Evolutionary conservation across 2,113 vertebrate genomes (phyloP).

Genomic region (Taurulus bubalis): DNA sequence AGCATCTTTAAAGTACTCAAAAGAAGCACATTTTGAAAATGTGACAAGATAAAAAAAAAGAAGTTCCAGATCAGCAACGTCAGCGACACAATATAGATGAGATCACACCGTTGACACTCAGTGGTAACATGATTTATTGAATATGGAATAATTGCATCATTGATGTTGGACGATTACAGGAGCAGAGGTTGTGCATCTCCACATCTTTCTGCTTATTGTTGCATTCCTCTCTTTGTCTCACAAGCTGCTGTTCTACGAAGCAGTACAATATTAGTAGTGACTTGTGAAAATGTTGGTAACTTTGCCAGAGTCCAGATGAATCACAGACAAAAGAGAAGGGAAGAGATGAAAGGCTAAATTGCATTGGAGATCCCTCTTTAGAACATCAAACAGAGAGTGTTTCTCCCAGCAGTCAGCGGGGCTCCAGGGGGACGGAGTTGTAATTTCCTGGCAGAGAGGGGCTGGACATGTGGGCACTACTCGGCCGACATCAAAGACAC

Average conservation of each 20-base stretch:
- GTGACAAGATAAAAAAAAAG: neutral
- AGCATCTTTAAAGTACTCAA: neutral
- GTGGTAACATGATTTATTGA: neutral
- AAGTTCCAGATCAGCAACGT: neutral
- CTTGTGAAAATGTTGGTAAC: constrained; percentile 70
- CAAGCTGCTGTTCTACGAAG: constrained; percentile 53
- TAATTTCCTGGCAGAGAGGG: constrained; percentile 84
- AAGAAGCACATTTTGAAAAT: neutral
- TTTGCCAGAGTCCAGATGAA: constrained; percentile 76
- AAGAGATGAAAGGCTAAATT: constrained; percentile 84
- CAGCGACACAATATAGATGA: neutral
- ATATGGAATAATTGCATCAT: neutral
- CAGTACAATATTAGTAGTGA: constrained; percentile 60
- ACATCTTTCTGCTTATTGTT: neutral
- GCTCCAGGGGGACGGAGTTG: constrained; percentile 79
- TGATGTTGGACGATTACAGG: neutral
- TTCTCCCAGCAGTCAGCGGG: constrained; percentile 79
- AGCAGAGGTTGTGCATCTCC: neutral
- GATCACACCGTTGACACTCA: neutral
- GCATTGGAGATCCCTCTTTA: constrained; percentile 81
- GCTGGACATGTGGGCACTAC: constrained; percentile 82
- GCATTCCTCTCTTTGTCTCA: constrained; percentile 35
- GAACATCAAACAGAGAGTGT: constrained; percentile 81
- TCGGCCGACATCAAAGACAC: constrained; percentile 79
- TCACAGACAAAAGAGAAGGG: constrained; percentile 76